phyloP scores from a whole-genome alignment of 2,797 vertebrate species.

The Trachops cirrhosus region DNA sequence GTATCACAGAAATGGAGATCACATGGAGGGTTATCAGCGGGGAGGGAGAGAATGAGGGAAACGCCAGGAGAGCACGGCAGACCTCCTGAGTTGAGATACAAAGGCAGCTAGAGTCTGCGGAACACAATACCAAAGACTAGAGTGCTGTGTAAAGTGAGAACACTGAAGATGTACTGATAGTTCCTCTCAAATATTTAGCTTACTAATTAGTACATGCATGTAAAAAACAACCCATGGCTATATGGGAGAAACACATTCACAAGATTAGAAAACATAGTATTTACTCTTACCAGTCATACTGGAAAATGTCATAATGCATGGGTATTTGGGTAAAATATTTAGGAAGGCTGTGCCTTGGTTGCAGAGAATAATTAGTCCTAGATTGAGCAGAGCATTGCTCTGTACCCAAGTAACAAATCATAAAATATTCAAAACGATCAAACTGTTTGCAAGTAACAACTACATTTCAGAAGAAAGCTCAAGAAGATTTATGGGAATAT shows the following conservation, averaged over 20 bases:
- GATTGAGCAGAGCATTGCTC: not conserved
- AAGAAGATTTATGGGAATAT: not conserved
- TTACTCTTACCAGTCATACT: not conserved
- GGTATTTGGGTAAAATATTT: not conserved
- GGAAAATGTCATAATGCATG: not conserved
- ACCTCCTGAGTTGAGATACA: not conserved
- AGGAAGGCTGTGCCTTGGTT: not conserved
- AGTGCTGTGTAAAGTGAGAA: not conserved
- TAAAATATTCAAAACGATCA: not conserved
- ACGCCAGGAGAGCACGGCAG: not conserved
- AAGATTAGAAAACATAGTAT: not conserved
- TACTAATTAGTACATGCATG: not conserved
- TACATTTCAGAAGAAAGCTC: not conserved
- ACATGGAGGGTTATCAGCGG: too few relatives aligned
- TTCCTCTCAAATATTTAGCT: not conserved
- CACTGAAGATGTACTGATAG: not conserved
- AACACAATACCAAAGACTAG: not conserved
- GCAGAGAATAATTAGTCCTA: not conserved
- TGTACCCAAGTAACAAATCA: not conserved
- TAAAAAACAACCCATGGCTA: not conserved
- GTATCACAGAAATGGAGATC: too few relatives aligned
- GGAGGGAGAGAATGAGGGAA: too few relatives aligned
- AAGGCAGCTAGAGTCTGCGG: not conserved
- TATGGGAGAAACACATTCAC: not conserved
- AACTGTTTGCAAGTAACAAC: conserved; percentile 11